phyloP scores from a whole-genome alignment of 1,140 invertebrate genomes.

The Batillaria attramentaria region DNA sequence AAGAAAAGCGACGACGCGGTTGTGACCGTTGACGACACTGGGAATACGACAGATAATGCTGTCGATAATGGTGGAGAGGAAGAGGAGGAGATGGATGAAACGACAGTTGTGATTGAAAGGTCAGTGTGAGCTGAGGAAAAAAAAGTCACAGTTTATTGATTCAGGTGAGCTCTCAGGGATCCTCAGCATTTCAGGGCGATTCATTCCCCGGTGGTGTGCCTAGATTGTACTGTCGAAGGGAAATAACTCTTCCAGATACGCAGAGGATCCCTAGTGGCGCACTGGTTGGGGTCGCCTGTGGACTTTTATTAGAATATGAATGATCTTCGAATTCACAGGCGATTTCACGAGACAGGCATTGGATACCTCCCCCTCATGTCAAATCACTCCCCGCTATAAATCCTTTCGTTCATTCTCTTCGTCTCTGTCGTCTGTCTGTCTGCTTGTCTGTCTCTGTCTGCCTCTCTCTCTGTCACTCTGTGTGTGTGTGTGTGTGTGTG shows the following conservation, averaged over 20 bases:
- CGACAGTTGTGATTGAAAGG: too few relatives aligned
- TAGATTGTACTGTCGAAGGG: not conserved
- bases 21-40: not conserved
- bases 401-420: not conserved
- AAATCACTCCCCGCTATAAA: not conserved
- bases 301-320: not conserved
- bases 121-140: too few relatives aligned
- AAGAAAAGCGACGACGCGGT: not conserved
- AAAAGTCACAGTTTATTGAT: too few relatives aligned
- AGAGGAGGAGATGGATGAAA: not conserved
- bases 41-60: not conserved
- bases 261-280: not conserved
- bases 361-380: not conserved
- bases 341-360: not conserved
- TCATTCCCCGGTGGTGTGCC: not conserved
- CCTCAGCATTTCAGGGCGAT: too few relatives aligned
- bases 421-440: too few relatives aligned
- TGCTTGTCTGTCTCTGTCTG: too few relatives aligned
- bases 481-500: too few relatives aligned
- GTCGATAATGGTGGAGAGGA: not conserved
- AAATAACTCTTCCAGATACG: not conserved
- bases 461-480: too few relatives aligned
- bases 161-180: too few relatives aligned
- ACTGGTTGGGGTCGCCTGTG: not conserved
- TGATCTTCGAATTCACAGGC: not conserved